A percentile compares a stretch with the other conserved stretches of the same genome.
Evolutionary conservation across 2,888 invertebrate genomes (phyloP).

Genomic region (Drosophila monieri): DNA sequence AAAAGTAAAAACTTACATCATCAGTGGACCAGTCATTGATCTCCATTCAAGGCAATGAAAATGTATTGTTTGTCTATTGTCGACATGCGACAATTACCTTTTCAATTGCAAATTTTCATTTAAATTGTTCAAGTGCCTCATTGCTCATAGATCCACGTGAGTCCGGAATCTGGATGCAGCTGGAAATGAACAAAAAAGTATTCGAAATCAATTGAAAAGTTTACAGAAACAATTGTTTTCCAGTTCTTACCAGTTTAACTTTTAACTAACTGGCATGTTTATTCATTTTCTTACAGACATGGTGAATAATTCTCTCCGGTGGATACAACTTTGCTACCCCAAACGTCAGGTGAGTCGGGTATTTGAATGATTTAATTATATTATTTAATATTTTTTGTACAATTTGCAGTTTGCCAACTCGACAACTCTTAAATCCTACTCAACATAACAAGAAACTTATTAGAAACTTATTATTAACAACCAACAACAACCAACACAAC

Average conservation of each 20-base stretch:
- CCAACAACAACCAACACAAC: slow-evolving; percentile 54
- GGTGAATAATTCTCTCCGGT: slow-evolving; percentile 81
- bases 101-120: slow-evolving; percentile 32
- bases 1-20: background rate
- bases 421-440: slow-evolving; percentile 71
- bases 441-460: slow-evolving; percentile 82
- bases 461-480: slow-evolving; percentile 39
- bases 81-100: slow-evolving; percentile 25
- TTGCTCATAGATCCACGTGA: slow-evolving; percentile 17
- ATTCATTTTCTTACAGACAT: slow-evolving; percentile 79
- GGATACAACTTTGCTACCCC: slow-evolving; percentile 81
- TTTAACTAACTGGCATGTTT: background rate
- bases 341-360: slow-evolving; percentile 80
- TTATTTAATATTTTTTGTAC: background rate
- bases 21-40: slow-evolving; percentile 10
- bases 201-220: slow-evolving; percentile 60
- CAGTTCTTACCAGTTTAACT: slow-evolving; percentile 17
- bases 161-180: slow-evolving; percentile 1
- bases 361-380: no score
- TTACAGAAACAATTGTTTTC: slow-evolving; percentile 16
- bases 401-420: slow-evolving; percentile 75
- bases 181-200: slow-evolving; percentile 17
- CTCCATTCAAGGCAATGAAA: slow-evolving; percentile 25
- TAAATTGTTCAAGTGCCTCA: slow-evolving; percentile 10
- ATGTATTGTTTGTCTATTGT: slow-evolving; percentile 8